Evolutionary conservation across 1,140 invertebrate genomes (phyloP).

Genomic region (Cyrtorhinus lividipennis): DNA sequence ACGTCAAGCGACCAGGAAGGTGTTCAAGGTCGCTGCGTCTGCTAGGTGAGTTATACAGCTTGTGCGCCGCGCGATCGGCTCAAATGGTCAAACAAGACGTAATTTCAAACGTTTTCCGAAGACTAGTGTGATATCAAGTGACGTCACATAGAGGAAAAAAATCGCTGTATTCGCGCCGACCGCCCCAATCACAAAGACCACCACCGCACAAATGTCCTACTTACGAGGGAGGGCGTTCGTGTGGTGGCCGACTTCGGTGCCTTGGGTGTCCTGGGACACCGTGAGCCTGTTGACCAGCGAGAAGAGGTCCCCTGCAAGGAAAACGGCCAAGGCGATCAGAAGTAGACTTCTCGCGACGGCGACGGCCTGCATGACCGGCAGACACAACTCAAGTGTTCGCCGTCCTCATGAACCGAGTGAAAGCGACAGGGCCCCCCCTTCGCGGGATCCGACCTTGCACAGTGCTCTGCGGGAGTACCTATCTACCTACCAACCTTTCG

Average conservation of each 20-base stretch:
- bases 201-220: not conserved
- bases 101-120: too few species aligned
- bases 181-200: not conserved
- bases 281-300: constrained; percentile 13
- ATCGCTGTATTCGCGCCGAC: too few species aligned
- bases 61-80: too few species aligned
- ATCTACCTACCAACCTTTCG: not conserved
- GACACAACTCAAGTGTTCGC: not conserved
- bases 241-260: constrained; percentile 11
- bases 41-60: too few species aligned
- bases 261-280: not conserved
- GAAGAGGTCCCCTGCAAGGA: constrained; percentile 9
- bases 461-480: not conserved
- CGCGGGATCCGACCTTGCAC: not conserved
- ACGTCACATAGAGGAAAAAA: too few species aligned
- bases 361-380: constrained; percentile 14
- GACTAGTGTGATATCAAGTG: too few species aligned
- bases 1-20: too few species aligned
- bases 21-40: too few species aligned
- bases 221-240: constrained; percentile 16
- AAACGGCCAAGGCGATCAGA: constrained; percentile 14
- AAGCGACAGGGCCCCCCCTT: constrained; percentile 1
- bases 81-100: too few species aligned
- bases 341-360: constrained; percentile 14
- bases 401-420: not conserved